Evolutionary conservation across 2,888 invertebrate species (phyloP).

Genomic region (Phasia obesa): DNA sequence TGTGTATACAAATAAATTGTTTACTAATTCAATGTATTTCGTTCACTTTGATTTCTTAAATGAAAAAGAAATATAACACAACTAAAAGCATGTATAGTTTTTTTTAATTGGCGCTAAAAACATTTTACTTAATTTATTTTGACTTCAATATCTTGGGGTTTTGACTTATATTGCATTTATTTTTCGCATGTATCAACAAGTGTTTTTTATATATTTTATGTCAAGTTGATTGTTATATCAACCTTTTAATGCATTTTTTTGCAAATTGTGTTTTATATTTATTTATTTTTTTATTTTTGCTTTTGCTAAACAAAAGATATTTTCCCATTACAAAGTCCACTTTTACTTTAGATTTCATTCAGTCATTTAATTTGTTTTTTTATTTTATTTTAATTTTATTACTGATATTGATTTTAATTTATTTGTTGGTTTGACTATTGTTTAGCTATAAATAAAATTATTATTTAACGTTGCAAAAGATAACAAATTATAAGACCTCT

Average conservation of each 20-base stretch:
- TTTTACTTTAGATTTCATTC: conserved; percentile 4
- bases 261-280: conserved; percentile 13
- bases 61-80: no score
- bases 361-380: conserved; percentile 4
- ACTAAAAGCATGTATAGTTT: conserved; percentile 19
- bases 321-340: conserved; percentile 67
- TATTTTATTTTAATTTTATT: conserved; percentile 21
- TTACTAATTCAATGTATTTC: no score
- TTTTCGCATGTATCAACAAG: conserved; percentile 53
- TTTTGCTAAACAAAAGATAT: conserved; percentile 14
- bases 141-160: conserved; percentile 20
- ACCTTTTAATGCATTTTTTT: conserved; percentile 29
- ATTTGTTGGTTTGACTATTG: conserved; percentile 6
- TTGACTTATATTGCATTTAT: conserved; percentile 23
- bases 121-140: conserved; percentile 44
- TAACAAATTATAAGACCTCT: conserved; percentile 42
- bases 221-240: conserved; percentile 15
- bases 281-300: conserved; percentile 4
- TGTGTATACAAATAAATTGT: no score
- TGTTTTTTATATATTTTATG: conserved; percentile 43
- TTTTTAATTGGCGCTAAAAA: conserved; percentile 54
- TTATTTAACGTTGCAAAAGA: conserved; percentile 32
- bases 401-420: conserved; percentile 55
- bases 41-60: no score
- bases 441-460: conserved; percentile 50